Percentiles rank a stretch among this genome's conserved stretches.
Evolutionary conservation across 2,888 invertebrate genomes (phyloP).

Genomic region (Exocentrus adspersus): DNA sequence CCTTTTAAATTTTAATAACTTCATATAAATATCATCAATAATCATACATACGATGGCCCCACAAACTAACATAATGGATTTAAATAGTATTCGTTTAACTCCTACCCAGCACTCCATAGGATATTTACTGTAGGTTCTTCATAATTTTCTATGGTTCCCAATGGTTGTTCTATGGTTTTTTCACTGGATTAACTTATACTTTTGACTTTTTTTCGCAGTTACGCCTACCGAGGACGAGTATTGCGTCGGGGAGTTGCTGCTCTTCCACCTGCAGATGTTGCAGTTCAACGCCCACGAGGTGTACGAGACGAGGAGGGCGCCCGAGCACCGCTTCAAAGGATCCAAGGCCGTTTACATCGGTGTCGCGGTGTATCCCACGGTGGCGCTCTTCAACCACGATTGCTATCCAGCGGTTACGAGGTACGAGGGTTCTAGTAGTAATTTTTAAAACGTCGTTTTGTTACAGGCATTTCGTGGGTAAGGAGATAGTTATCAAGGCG

Average conservation of each 20-base stretch:
- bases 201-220: slow-evolving; percentile 42
- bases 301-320: slow-evolving; percentile 70
- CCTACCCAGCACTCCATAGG: too few relatives aligned
- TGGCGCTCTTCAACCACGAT: slow-evolving; percentile 85
- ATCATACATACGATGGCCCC: too few relatives aligned
- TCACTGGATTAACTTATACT: not conserved
- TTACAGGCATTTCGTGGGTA: slow-evolving; percentile 78
- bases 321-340: slow-evolving; percentile 65
- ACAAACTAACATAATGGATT: too few relatives aligned
- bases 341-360: slow-evolving; percentile 71
- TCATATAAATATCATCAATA: too few relatives aligned
- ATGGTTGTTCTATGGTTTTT: too few relatives aligned
- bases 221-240: slow-evolving; percentile 67
- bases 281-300: slow-evolving; percentile 91
- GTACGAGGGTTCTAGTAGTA: too few relatives aligned
- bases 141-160: too few relatives aligned
- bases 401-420: slow-evolving; percentile 82
- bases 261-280: slow-evolving; percentile 77
- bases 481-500: slow-evolving; percentile 75
- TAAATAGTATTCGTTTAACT: too few relatives aligned
- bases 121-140: too few relatives aligned
- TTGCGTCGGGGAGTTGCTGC: slow-evolving; percentile 72
- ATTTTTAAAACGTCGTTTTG: not conserved
- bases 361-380: slow-evolving; percentile 79
- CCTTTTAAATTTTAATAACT: too few relatives aligned